These are phyloP conservation scores for Lissonota sp. DNA, from an alignment of 2,888 invertebrate genomes.

Conservation along the genomic window DNA sequence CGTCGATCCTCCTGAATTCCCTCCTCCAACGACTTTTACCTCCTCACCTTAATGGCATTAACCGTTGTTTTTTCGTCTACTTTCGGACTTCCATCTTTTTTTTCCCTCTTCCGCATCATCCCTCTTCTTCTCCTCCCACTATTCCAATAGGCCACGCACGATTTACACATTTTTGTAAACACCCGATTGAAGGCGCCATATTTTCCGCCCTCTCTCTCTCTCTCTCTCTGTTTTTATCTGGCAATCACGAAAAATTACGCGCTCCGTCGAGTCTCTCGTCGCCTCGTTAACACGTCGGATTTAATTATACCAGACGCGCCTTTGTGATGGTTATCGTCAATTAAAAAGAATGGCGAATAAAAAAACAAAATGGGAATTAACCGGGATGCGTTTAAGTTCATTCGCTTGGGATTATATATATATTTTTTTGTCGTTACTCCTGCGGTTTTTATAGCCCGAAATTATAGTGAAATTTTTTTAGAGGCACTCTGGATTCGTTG, in stretches of 20 bases:
- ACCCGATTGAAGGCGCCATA: slow-evolving; percentile 54
- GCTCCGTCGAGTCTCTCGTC: slow-evolving; percentile 34
- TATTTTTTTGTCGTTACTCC: slow-evolving; percentile 6
- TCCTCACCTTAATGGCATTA: slow-evolving; percentile 65
- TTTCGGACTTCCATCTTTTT: slow-evolving; percentile 19
- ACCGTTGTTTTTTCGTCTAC: slow-evolving; percentile 54
- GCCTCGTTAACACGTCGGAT: slow-evolving; percentile 59
- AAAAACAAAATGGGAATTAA: neutral
- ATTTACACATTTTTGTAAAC: slow-evolving; percentile 61
- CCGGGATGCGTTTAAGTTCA: neutral
- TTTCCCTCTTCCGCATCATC: slow-evolving; percentile 2
- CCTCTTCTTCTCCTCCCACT: slow-evolving; percentile 16
- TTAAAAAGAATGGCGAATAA: slow-evolving; percentile 44
- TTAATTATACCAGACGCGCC: slow-evolving; percentile 56
- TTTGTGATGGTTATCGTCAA: slow-evolving; percentile 52
- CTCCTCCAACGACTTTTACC: slow-evolving; percentile 4
- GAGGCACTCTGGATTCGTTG: no score
- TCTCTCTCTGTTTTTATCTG: slow-evolving; percentile 19
- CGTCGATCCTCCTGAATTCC: slow-evolving; percentile 68
- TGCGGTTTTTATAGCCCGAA: no score
- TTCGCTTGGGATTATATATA: neutral
- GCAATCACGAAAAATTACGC: slow-evolving; percentile 36
- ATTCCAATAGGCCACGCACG: slow-evolving; percentile 60
- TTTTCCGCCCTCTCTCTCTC: slow-evolving; percentile 10
- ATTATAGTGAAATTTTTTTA: no score